These are phyloP conservation scores for Athrips mouffetella DNA, from an alignment of 2,888 invertebrate species.

Conservation along the genomic window DNA sequence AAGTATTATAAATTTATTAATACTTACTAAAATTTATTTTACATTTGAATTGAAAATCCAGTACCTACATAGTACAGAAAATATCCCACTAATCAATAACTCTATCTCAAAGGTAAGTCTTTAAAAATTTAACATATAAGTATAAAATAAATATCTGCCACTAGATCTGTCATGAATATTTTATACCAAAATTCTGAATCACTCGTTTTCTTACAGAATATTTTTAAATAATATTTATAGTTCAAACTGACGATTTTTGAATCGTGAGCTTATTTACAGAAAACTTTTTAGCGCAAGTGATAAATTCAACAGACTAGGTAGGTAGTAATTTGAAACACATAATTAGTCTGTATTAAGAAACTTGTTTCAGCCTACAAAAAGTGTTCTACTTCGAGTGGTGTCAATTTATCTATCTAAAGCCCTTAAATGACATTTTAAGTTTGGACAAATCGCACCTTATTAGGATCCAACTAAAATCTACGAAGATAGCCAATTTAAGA, in stretches of 20 bases:
- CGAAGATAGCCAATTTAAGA: too few relatives aligned
- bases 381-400: not conserved
- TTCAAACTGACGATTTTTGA: not conserved
- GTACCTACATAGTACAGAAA: too few relatives aligned
- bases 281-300: not conserved
- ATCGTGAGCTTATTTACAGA: not conserved
- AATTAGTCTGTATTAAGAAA: constrained; percentile 7
- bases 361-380: not conserved
- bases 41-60: not conserved
- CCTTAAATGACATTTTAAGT: constrained; percentile 5
- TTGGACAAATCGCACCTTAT: not conserved
- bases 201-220: too few relatives aligned
- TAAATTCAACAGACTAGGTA: constrained; percentile 2
- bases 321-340: not conserved
- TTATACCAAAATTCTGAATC: too few relatives aligned
- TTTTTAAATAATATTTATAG: too few relatives aligned
- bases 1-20: constrained; percentile 8
- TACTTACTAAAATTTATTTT: not conserved
- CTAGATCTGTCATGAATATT: too few relatives aligned
- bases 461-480: not conserved
- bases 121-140: too few relatives aligned
- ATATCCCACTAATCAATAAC: too few relatives aligned
- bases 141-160: too few relatives aligned
- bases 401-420: constrained; percentile 5
- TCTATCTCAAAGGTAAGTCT: too few relatives aligned